Base-by-base conservation (phyloP, 2,113 vertebrate genomes). In the Trematocara zebra region DNA sequence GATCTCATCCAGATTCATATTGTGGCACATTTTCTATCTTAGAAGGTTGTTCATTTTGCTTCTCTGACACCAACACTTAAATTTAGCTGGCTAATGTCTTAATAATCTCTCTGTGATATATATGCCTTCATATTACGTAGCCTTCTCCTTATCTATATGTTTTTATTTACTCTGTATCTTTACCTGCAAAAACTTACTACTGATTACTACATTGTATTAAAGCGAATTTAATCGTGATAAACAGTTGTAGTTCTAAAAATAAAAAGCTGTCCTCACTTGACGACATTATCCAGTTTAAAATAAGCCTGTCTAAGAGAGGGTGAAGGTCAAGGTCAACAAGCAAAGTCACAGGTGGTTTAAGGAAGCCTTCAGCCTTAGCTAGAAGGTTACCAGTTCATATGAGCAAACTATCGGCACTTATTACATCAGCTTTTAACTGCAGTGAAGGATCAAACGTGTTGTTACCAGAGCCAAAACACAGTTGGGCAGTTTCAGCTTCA, bases 381-480 rank as follows among this genome's bases (percentile, higher is more conserved):
- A n/a, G 17, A 35, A 79, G 69, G 35, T 83, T 57, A 26, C 31
- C 74, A 49, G 31, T 92, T 88, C 14, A 67, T 79, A 83, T 2
- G 20, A 72, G 78, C 17, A 1, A 91, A 83, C 49, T 79, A 37
- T 91, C 56, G 83, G 78, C 85, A 90, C 56, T 80, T 86, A 87
- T 88, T 83, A 86, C 31, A 31, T 47, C n/a, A 78, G 76, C 78
- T 84, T 87, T 81, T 88, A 49, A 53, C 44, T 17, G 52, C 59
- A 14, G 15, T 23, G 31, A 79, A 37, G 78, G 85, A 81, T 91
- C 78, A 91, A 78, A 72, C 11, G 15, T 51, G 31, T 51, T 15
- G 49, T 59, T 76, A 84, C 40, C 81, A 81, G 51, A 51, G 1
- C 35, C 74, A 59, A 53, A 15, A 59, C 54, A 42, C 64, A 67